Evolutionary conservation across 2,797 vertebrate genomes (phyloP).

Genomic region (Acanthurus leucopareius): DNA sequence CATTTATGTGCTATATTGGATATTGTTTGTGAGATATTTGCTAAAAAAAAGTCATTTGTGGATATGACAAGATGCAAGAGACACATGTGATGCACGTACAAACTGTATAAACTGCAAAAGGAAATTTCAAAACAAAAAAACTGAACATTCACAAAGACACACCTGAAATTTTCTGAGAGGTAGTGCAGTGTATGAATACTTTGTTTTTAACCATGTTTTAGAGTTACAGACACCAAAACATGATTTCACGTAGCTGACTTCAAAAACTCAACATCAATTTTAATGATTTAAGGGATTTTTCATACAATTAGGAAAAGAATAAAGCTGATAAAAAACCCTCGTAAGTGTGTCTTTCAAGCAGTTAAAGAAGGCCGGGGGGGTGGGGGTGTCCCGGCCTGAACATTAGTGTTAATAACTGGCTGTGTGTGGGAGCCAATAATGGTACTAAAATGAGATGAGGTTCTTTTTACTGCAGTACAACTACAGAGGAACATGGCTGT

Average conservation of each 20-base stretch:
- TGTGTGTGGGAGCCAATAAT: neutral
- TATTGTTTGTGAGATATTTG: neutral
- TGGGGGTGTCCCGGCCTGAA: neutral
- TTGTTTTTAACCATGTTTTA: neutral
- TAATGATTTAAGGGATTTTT: neutral
- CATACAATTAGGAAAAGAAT: neutral
- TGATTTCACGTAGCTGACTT: too few relatives aligned
- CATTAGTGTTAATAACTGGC: conserved; percentile 7
- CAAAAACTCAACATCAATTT: too few relatives aligned
- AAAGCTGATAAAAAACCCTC: neutral
- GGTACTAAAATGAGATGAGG: conserved; percentile 10
- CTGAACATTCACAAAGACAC: too few relatives aligned
- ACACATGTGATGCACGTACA: too few relatives aligned
- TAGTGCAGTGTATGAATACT: too few relatives aligned
- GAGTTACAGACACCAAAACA: neutral
- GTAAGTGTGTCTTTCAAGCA: neutral
- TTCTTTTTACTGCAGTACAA: neutral
- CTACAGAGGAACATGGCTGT: conserved; percentile 16
- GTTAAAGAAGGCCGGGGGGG: neutral
- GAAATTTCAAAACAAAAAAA: too few relatives aligned
- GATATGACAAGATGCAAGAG: too few relatives aligned
- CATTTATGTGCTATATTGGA: neutral
- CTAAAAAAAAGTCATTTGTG: neutral
- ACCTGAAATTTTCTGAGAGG: too few relatives aligned
- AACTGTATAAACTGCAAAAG: too few relatives aligned